Conservation (phyloP, 2,888 invertebrate species). For the Drosophila pseudotalamancana region DNA sequence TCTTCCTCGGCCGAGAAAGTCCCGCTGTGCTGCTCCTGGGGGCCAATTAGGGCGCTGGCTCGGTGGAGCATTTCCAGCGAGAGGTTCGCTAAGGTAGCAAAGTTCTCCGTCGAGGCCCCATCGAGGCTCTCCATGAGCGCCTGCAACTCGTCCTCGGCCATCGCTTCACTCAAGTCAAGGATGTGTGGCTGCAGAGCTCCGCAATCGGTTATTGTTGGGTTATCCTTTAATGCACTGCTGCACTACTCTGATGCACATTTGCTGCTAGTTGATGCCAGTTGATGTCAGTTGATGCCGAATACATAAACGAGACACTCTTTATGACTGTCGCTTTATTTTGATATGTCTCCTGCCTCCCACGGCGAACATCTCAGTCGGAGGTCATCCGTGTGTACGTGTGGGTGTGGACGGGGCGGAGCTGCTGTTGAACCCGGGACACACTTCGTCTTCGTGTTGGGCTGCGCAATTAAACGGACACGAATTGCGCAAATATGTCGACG, state of each 20-base stretch:
- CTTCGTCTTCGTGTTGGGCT: constrained; percentile 32
- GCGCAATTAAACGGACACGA: constrained; percentile 58
- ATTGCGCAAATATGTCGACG: constrained; percentile 45
- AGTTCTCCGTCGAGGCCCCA: constrained; percentile 52
- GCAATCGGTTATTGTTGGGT: constrained; percentile 5
- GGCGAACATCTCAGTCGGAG: constrained; percentile 35
- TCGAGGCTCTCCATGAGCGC: constrained; percentile 71
- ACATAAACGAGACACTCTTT: constrained; percentile 21
- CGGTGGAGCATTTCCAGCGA: constrained; percentile 73
- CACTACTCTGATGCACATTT: constrained; percentile 22
- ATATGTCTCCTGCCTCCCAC: not conserved
- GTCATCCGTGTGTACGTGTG: constrained; percentile 14
- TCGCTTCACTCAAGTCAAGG: constrained; percentile 15
- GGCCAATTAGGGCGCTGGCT: constrained; percentile 69
- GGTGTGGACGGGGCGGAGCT: constrained; percentile 46
- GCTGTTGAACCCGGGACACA: constrained; percentile 48
- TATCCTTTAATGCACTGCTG: constrained; percentile 12
- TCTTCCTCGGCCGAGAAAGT: constrained; percentile 64
- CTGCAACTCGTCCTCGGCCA: constrained; percentile 71
- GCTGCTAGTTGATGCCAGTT: too few relatives aligned
- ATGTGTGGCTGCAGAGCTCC: not conserved
- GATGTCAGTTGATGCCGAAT: not conserved
- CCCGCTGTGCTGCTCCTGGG: constrained; percentile 48
- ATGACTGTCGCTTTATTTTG: constrained; percentile 9
- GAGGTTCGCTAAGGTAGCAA: constrained; percentile 75